Evolutionary conservation across 2,888 invertebrate genomes (phyloP).

Genomic region (Cantharis rufa): DNA sequence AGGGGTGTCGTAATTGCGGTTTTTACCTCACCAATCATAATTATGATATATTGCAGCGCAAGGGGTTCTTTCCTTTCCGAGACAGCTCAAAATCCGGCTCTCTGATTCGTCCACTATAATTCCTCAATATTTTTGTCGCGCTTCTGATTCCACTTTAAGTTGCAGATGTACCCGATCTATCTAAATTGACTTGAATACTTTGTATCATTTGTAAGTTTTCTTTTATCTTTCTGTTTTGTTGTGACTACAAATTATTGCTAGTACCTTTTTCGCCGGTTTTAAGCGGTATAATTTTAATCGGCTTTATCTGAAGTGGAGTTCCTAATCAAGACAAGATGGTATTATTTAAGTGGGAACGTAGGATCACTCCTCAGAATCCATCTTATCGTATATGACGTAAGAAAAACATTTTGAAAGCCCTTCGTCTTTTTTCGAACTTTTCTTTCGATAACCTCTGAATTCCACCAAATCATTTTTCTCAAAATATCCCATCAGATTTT

Average conservation of each 20-base stretch:
- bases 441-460: neutral
- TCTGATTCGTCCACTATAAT: too few relatives aligned
- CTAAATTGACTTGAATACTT: too few relatives aligned
- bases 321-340: neutral
- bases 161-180: too few relatives aligned
- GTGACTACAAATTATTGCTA: neutral
- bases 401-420: neutral
- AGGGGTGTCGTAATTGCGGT: neutral
- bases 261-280: neutral
- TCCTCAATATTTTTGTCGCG: too few relatives aligned
- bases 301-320: neutral
- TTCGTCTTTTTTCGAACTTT: neutral
- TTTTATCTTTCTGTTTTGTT: neutral
- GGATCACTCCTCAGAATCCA: neutral
- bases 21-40: neutral
- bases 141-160: too few relatives aligned
- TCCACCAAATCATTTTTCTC: too few relatives aligned
- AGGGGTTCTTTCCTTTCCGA: too few relatives aligned
- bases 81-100: too few relatives aligned
- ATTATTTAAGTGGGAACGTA: neutral
- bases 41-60: too few relatives aligned
- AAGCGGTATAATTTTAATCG: neutral
- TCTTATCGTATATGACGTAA: neutral
- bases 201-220: neutral
- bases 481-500: neutral